A percentile compares a stretch with the other conserved stretches of the same genome.
Evolutionary conservation across 2,888 invertebrate genomes (phyloP).

Genomic region (Neelides folsomi): DNA sequence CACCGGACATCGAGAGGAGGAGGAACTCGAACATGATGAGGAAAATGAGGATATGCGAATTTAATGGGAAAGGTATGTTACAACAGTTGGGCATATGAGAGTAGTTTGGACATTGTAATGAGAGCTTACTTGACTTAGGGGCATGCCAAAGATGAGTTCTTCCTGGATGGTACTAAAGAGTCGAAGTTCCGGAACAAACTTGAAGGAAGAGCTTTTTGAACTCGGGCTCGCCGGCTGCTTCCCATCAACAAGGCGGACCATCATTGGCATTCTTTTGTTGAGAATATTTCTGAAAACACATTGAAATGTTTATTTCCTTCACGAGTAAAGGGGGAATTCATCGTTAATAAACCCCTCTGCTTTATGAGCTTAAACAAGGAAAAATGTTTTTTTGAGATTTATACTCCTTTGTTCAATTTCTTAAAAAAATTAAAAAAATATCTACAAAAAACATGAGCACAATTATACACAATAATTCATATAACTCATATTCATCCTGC

Average conservation of each 20-base stretch:
- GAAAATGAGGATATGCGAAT: no score
- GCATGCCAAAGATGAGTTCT: constrained; percentile 62
- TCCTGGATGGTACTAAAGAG: constrained; percentile 72
- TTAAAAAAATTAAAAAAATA: no score
- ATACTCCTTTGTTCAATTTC: no score
- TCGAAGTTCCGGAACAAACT: constrained; percentile 72
- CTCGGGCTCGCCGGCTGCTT: constrained; percentile 69
- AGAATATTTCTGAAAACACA: constrained; percentile 54
- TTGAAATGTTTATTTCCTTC: neutral
- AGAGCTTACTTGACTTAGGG: constrained; percentile 40
- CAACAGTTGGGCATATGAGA: no score
- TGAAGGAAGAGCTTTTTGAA: constrained; percentile 45
- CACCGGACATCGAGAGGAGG: no score
- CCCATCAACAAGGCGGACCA: constrained; percentile 81
- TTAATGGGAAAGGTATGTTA: no score
- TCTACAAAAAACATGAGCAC: no score
- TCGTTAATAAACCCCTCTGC: neutral
- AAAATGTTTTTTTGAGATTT: neutral
- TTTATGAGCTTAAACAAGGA: neutral
- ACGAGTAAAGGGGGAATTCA: neutral
- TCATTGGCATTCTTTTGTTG: constrained; percentile 78
- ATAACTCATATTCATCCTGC: no score
- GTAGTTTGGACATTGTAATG: no score
- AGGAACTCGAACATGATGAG: no score
- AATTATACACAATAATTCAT: no score